Percentiles rank a stretch among this genome's conserved stretches.
Evolutionary conservation across 2,113 vertebrate genomes (phyloP).

Genomic region (Scomber colias): DNA sequence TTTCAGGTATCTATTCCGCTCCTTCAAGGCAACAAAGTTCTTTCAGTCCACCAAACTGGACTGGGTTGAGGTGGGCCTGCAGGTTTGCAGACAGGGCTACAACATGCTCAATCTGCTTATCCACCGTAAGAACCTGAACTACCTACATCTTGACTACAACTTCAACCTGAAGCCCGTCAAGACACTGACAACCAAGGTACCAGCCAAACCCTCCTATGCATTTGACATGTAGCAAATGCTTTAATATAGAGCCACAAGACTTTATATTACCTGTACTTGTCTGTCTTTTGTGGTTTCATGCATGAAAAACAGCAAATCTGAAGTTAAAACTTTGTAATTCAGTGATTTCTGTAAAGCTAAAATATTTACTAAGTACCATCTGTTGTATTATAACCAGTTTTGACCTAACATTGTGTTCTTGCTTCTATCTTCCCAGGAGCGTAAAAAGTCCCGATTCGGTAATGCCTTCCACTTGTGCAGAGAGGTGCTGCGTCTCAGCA

Average conservation of each 20-base stretch:
- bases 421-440: conserved; percentile 84
- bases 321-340: too few species aligned
- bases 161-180: conserved; percentile 99
- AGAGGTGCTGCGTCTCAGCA: conserved; percentile 96
- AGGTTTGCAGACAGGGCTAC: conserved; percentile 98
- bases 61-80: conserved; percentile 98
- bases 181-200: conserved; percentile 98
- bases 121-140: conserved; percentile 99
- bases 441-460: conserved; percentile 98
- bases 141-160: conserved; percentile 98
- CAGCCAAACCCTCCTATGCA: neutral
- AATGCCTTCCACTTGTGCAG: conserved; percentile 98
- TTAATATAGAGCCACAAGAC: too few species aligned
- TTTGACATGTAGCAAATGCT: neutral
- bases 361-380: neutral
- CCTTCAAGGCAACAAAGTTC: conserved; percentile 99
- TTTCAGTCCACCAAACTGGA: conserved; percentile 99
- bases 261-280: too few species aligned
- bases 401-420: neutral
- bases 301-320: too few species aligned
- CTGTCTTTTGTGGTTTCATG: too few species aligned
- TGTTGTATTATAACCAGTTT: neutral
- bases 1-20: conserved; percentile 96
- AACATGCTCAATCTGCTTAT: conserved; percentile 99
- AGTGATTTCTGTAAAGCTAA: neutral